Evolutionary conservation across 2,797 vertebrate species (phyloP), one percentile per base, ranked within the genome.

Genomic region (Malurus splendens): DNA sequence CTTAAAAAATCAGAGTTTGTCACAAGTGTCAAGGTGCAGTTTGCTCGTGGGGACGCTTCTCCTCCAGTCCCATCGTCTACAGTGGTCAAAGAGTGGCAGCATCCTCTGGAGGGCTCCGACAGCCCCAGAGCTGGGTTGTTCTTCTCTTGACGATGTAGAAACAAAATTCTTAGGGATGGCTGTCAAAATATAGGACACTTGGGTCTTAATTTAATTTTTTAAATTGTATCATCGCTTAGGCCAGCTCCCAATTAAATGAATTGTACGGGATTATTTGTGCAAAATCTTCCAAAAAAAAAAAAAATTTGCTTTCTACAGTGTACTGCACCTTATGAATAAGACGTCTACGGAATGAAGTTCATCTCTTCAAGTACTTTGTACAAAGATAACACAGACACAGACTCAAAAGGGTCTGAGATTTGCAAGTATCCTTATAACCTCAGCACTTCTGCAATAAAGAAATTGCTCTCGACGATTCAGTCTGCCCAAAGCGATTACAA

Each of bases 311-410:
- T 93, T 94, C 95, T 95, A 92, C 83, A 92, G 95, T 91, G 83
- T 84, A 51, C 93, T 91, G 95, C 82, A 92, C 96, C 96, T 96
- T 90, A 93, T 93, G 96, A 96, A 98, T 96, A 87, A 96, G 98
- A 97, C 96, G 96, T 97, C 97, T 94, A 96, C 74, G 94, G 94
- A 97, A 96, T 93, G 96, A 96, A 96, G 96, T 95, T 98, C 96
- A 97, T 97, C 97, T 98, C 98, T 98, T 98, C 98, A 98, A 98
- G 98, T 98, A 98, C 98, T 97, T 93, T 95, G 94, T 94, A 91
- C 89, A 72, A 91, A 95, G 95, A 94, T 97, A 96, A 97, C 96
- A 98, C 96, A 98, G 96, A 97, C 94, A 95, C 94, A 97, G 97
- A 96, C 97, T 98, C 97, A 96, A 97, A 83, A 91, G 93, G 92